These are phyloP conservation scores for Drosophila sp. DNA, from an alignment of 1,140 invertebrate species.

Conservation along the genomic window DNA sequence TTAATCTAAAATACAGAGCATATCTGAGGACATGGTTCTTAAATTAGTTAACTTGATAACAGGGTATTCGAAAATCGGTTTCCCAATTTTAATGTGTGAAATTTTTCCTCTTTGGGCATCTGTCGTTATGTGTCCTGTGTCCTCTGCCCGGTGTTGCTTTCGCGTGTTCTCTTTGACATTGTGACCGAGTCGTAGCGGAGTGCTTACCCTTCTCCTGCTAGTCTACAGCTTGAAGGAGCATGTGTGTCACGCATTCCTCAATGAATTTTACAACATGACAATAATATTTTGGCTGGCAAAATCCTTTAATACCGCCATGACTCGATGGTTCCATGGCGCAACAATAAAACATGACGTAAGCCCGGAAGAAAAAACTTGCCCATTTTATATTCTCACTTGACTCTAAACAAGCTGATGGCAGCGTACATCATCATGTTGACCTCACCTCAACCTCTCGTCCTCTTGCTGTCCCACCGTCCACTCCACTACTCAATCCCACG, in stretches of 20 bases:
- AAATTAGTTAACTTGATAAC: too few relatives aligned
- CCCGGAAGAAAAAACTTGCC: conserved; percentile 46
- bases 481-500: background rate
- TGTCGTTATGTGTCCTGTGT: conserved; percentile 17
- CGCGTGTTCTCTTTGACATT: conserved; percentile 72
- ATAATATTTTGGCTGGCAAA: conserved; percentile 38
- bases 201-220: conserved; percentile 16
- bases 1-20: too few relatives aligned
- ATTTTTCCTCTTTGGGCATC: conserved; percentile 4
- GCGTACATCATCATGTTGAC: conserved; percentile 11
- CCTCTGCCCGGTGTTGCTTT: conserved; percentile 32
- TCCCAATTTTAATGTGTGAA: background rate
- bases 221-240: conserved; percentile 5
- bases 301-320: conserved; percentile 49
- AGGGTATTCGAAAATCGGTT: background rate
- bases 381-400: conserved; percentile 13
- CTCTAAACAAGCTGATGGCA: conserved; percentile 9
- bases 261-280: conserved; percentile 63
- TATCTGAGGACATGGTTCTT: too few relatives aligned
- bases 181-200: conserved; percentile 52
- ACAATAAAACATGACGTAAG: conserved; percentile 77
- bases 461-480: background rate
- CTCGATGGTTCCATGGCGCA: conserved; percentile 50
- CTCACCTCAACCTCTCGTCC: background rate
- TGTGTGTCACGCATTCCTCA: conserved; percentile 41